Percentiles rank a stretch among this genome's conserved stretches.
phyloP scores from a whole-genome alignment of 2,888 invertebrate species.

The Zaprionus lineosus region DNA sequence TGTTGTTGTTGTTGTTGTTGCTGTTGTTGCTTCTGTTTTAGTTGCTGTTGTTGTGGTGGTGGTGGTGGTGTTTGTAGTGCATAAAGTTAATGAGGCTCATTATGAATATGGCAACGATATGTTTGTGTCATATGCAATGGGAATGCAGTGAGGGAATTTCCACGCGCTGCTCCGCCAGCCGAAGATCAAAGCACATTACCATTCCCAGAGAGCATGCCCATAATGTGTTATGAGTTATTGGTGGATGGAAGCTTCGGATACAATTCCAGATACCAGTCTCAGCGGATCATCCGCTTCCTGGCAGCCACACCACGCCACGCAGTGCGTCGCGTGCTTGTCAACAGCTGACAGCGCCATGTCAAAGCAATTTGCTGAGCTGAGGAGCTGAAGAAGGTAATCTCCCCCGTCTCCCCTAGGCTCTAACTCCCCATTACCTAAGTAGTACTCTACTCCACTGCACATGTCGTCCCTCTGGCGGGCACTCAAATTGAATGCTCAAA shows the following conservation, averaged over 20 bases:
- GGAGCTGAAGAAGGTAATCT: constrained; percentile 37
- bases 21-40: background rate
- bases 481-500: constrained; percentile 66
- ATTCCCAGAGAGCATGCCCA: constrained; percentile 46
- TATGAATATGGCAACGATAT: constrained; percentile 80
- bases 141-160: constrained; percentile 55
- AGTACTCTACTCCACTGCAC: constrained; percentile 37
- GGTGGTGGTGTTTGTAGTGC: constrained; percentile 49
- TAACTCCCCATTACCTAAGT: constrained; percentile 11
- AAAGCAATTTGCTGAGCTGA: constrained; percentile 76
- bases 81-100: constrained; percentile 79
- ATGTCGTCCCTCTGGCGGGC: constrained; percentile 59
- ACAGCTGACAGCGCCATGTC: constrained; percentile 81
- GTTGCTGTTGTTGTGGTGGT: constrained; percentile 3
- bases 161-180: constrained; percentile 62
- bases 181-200: constrained; percentile 76
- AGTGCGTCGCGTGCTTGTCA: constrained; percentile 73
- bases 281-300: constrained; percentile 63
- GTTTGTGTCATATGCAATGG: constrained; percentile 73
- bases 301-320: constrained; percentile 26
- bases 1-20: constrained; percentile 2
- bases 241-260: constrained; percentile 28
- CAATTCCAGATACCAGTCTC: constrained; percentile 15
- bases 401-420: constrained; percentile 11
- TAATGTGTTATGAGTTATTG: constrained; percentile 76